phyloP scores from a whole-genome alignment of 1,140 invertebrate species.

The Linepithema humile region DNA sequence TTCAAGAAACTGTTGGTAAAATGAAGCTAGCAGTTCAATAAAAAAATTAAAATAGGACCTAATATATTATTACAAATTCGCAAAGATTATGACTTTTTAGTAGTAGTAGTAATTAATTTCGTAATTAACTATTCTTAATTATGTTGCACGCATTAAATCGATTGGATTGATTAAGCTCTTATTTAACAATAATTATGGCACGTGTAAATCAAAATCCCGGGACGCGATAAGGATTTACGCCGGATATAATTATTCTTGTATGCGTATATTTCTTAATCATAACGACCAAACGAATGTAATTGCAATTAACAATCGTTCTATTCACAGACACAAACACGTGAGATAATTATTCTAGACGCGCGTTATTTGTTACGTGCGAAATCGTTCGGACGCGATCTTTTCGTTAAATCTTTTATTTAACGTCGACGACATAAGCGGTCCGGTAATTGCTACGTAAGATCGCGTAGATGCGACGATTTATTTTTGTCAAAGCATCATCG shows the following conservation, averaged over 20 bases:
- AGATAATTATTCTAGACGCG: not conserved
- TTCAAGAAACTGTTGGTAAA: not conserved
- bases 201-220: not conserved
- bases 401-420: not conserved
- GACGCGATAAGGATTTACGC: not conserved
- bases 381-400: not conserved
- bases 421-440: not conserved
- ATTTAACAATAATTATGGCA: not conserved
- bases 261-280: not conserved
- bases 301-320: not conserved
- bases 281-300: not conserved
- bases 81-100: not conserved
- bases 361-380: not conserved
- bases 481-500: slow-evolving; percentile 24
- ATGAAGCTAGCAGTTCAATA: no score
- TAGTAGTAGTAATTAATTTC: not conserved
- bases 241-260: not conserved
- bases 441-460: not conserved
- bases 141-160: not conserved
- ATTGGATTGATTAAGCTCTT: not conserved
- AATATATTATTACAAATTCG: no score
- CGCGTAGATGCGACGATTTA: slow-evolving; percentile 24
- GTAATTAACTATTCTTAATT: not conserved
- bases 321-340: not conserved
- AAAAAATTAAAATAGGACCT: no score